Evolutionary conservation across 2,797 vertebrate genomes (phyloP).

Genomic region (Ispidina picta): DNA sequence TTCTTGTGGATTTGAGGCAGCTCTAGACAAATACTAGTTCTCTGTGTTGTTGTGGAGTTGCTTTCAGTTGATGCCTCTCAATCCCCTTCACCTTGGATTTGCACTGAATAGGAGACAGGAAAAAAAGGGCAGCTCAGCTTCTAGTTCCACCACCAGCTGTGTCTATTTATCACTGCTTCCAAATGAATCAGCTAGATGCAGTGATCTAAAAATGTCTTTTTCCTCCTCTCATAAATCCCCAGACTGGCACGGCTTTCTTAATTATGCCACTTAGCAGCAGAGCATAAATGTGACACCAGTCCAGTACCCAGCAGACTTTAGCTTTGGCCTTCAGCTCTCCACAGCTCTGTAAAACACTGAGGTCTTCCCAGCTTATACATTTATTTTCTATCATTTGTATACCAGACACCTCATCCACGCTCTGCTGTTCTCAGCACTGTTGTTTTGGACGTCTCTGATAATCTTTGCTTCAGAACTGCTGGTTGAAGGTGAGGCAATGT

Average conservation of each 20-base stretch:
- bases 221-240: slow-evolving; percentile 14
- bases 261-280: neutral
- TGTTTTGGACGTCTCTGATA: neutral
- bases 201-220: neutral
- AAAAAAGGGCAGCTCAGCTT: neutral
- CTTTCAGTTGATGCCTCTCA: neutral
- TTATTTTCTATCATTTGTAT: neutral
- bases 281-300: neutral
- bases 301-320: neutral
- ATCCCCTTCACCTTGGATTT: neutral
- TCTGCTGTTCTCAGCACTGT: neutral
- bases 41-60: neutral
- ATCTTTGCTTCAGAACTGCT: neutral
- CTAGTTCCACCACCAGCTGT: neutral
- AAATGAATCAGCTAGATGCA: neutral
- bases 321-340: neutral
- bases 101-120: neutral
- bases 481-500: neutral
- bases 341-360: neutral
- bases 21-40: neutral
- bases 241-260: slow-evolving; percentile 3
- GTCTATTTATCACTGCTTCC: neutral
- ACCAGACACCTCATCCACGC: neutral
- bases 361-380: neutral
- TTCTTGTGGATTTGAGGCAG: neutral